Evolutionary conservation across 2,797 vertebrate species (phyloP), one percentile per base, ranked within the genome.

Genomic region (Tragelaphus eurycerus): DNA sequence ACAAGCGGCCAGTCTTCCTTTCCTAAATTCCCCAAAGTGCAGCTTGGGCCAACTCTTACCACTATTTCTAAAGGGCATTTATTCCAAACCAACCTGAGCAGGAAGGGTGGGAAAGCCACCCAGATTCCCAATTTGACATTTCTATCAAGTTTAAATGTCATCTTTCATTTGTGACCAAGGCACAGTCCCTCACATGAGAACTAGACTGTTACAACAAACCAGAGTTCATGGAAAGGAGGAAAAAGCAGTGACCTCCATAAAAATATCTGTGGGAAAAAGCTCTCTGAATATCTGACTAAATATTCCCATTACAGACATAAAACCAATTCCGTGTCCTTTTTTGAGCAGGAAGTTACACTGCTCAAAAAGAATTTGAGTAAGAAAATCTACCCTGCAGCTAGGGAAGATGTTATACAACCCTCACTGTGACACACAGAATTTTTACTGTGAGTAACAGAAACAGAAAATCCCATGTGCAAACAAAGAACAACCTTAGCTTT

Each of bases 211-310:
- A 78, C 3, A 86, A 50, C 54, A 86, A 96, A 83, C 54, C 6
- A 1, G 89, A 93, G 92, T 86, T 90, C 93, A 96, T 1, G 25
- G 90, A 97, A 88, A 29, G 27, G 31, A 88, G 78, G 78, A 74
- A 19, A 86, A 94, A 93, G 54, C 94, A 82, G 50, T 86, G 92
- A 96, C 93, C 54, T 84, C 88, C 83, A 81, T 48, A 91, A 95
- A 97, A 95, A 95, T 64, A 93, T 86, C 93, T 93, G 90, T 97
- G 96, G 98, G 96, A 97, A 98, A 97, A 90, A 52, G 57, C 27
- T 81, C 93, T 86, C 54, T 93, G 86, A 90, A 76, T 62, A 93
- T 89, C 91, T 96, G 48, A 92, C 92, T 76, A 92, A 93, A 50
- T 67, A 93, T 92, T 96, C 92, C 96, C 92, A 97, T 3, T 86